Evolutionary conservation across 2,797 vertebrate genomes (phyloP).

Genomic region (Leptatherina wallacei): DNA sequence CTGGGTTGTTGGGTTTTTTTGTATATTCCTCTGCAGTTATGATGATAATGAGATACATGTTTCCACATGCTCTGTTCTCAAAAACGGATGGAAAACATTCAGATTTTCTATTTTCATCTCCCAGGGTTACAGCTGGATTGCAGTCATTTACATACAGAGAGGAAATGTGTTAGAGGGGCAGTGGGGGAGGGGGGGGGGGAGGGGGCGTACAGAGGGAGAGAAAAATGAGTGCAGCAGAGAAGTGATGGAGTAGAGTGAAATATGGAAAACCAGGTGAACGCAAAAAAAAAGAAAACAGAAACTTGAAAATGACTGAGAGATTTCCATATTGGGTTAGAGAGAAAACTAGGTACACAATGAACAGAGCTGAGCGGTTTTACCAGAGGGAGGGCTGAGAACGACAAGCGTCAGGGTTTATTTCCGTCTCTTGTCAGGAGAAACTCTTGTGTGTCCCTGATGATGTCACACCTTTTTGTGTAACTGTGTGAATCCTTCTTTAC

Average conservation of each 20-base stretch:
- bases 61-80: conserved; percentile 11
- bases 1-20: conserved; percentile 1
- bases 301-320: neutral
- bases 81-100: conserved; percentile 46
- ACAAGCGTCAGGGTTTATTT: conserved; percentile 46
- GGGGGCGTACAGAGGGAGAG: neutral
- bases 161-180: conserved; percentile 6
- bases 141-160: conserved; percentile 51
- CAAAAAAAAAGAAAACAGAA: neutral
- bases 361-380: neutral
- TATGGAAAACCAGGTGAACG: neutral
- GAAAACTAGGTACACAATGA: conserved; percentile 5
- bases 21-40: conserved; percentile 11
- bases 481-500: conserved; percentile 41
- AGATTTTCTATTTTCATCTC: conserved; percentile 45
- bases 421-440: conserved; percentile 51
- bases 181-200: neutral
- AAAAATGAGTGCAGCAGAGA: neutral
- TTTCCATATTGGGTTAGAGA: neutral
- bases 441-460: conserved; percentile 48
- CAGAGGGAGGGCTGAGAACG: conserved; percentile 10
- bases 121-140: conserved; percentile 34
- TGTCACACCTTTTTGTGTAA: conserved; percentile 55
- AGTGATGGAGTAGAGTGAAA: conserved; percentile 2
- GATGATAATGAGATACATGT: conserved; percentile 46